These are phyloP conservation scores for Andrena dorsata DNA, from an alignment of 2,888 invertebrate species.

Conservation along the genomic window DNA sequence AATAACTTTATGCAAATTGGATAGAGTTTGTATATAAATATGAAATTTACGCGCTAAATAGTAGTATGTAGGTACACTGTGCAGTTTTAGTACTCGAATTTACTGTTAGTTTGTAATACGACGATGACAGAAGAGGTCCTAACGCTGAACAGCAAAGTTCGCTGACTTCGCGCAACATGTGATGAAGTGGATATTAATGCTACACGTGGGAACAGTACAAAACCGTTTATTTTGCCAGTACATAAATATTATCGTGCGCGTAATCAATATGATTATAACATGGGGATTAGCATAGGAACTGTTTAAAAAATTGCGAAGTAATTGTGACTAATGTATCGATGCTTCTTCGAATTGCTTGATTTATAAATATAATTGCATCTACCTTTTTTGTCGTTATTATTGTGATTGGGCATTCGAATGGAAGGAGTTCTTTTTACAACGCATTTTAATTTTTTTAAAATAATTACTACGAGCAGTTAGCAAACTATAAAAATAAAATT, in stretches of 20 bases:
- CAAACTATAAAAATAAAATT: not conserved
- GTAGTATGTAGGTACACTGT: too few relatives aligned
- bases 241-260: not conserved
- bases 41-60: too few relatives aligned
- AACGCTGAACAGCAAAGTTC: not conserved
- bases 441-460: not conserved
- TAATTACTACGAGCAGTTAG: not conserved
- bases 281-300: not conserved
- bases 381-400: not conserved
- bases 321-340: not conserved
- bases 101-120: not conserved
- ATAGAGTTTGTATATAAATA: too few relatives aligned
- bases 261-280: conserved; percentile 6
- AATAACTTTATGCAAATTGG: too few relatives aligned
- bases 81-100: not conserved
- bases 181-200: not conserved
- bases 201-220: not conserved
- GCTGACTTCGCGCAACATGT: not conserved
- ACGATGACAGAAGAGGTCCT: not conserved
- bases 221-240: conserved; percentile 24
- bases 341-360: too few relatives aligned
- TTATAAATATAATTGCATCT: too few relatives aligned
- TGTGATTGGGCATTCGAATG: not conserved
- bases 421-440: not conserved
- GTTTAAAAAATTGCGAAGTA: not conserved